A percentile compares a stretch with the other conserved stretches of the same genome.
These are phyloP conservation scores for Boloria selene DNA, from an alignment of 2,888 invertebrate genomes.

Conservation along the genomic window DNA sequence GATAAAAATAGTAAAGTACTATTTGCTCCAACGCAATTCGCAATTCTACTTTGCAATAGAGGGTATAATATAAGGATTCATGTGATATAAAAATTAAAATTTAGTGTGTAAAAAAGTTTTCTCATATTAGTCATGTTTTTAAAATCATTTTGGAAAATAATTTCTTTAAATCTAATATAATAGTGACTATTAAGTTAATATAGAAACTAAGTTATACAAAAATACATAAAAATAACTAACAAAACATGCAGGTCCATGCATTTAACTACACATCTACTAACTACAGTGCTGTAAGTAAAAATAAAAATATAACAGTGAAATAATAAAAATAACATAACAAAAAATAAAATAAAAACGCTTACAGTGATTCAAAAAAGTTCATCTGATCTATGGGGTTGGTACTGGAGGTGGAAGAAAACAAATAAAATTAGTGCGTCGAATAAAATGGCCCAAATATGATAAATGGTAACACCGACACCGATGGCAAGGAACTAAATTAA, in stretches of 20 bases:
- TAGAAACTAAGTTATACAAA: not conserved
- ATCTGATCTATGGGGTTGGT: slow-evolving; percentile 82
- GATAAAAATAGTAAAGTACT: too few relatives aligned
- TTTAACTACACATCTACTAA: not conserved
- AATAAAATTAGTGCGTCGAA: slow-evolving; percentile 63
- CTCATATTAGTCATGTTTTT: too few relatives aligned
- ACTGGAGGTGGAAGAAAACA: slow-evolving; percentile 68
- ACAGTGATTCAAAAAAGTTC: slow-evolving; percentile 82
- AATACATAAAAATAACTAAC: not conserved
- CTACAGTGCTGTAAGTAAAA: not conserved
- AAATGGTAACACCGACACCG: slow-evolving; percentile 31
- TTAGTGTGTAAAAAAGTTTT: too few relatives aligned
- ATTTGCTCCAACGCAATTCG: too few relatives aligned
- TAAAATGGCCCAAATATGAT: slow-evolving; percentile 43
- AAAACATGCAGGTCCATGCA: slow-evolving; percentile 7
- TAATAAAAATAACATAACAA: slow-evolving; percentile 43
- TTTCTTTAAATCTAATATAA: too few relatives aligned
- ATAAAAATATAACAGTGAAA: slow-evolving; percentile 29
- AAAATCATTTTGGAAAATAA: too few relatives aligned
- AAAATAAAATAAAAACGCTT: slow-evolving; percentile 64
- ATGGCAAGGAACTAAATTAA: slow-evolving; percentile 9
- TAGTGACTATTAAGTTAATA: not conserved
- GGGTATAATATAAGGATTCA: too few relatives aligned
- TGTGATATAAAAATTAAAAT: too few relatives aligned
- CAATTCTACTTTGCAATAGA: too few relatives aligned